Evolutionary conservation across 2,797 vertebrate genomes (phyloP).

Genomic region (Fistularia commersonii): DNA sequence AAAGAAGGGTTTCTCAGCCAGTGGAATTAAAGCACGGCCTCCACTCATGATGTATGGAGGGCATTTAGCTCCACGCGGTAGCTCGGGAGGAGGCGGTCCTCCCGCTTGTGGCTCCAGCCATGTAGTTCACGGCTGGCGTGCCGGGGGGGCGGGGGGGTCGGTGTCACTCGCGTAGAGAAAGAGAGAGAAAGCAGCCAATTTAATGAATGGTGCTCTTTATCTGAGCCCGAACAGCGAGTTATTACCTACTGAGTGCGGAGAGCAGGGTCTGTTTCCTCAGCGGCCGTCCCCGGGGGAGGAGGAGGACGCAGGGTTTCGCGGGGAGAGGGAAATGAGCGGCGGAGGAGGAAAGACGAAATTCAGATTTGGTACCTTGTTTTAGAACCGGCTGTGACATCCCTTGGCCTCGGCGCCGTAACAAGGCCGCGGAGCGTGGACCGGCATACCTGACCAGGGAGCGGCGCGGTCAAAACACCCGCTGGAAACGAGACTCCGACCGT

Average conservation of each 20-base stretch:
- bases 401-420: conserved; percentile 46
- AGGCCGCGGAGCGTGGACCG: conserved; percentile 52
- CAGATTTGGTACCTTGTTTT: conserved; percentile 52
- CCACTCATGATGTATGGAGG: conserved; percentile 2
- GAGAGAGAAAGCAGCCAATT: conserved; percentile 56
- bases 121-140: conserved; percentile 44
- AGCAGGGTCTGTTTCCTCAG: conserved; percentile 36
- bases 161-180: conserved; percentile 57
- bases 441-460: conserved; percentile 48
- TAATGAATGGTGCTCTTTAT: conserved; percentile 70
- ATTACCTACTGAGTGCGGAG: conserved; percentile 65
- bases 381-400: conserved; percentile 59
- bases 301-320: not conserved
- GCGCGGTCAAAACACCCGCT: conserved; percentile 64
- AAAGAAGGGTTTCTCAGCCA: too few relatives aligned
- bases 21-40: conserved; percentile 19
- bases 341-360: conserved; percentile 21
- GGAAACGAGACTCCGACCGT: conserved; percentile 46
- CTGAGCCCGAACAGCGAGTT: conserved; percentile 55
- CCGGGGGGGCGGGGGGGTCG: conserved; percentile 47
- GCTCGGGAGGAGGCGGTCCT: conserved; percentile 46
- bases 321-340: not conserved
- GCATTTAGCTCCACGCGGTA: conserved; percentile 26
- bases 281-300: conserved; percentile 35
- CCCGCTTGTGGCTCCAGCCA: conserved; percentile 37